These are phyloP conservation scores for Prunella strophiata DNA, from an alignment of 2,797 vertebrate species.

Conservation along the genomic window DNA sequence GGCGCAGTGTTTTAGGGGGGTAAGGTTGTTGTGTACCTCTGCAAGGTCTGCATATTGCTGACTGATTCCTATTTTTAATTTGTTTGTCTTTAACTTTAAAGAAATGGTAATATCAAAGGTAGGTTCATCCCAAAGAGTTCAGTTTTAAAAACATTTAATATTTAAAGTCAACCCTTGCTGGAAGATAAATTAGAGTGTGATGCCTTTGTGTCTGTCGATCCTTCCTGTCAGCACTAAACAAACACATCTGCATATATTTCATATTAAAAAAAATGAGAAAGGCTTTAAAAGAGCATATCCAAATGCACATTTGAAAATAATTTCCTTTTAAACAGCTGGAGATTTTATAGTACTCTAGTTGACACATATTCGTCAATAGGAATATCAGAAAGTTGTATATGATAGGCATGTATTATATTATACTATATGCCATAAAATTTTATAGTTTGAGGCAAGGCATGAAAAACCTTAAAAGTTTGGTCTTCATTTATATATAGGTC, in stretches of 20 bases:
- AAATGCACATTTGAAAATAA: neutral
- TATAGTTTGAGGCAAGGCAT: neutral
- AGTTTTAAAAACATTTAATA: neutral
- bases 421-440: neutral
- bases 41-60: neutral
- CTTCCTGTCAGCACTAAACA: neutral
- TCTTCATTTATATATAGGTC: neutral
- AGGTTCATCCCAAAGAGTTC: neutral
- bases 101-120: neutral
- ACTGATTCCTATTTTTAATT: neutral
- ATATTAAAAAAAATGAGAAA: neutral
- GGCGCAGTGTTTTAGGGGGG: neutral
- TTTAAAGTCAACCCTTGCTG: neutral
- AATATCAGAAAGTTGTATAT: constrained; percentile 6
- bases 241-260: neutral
- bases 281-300: neutral
- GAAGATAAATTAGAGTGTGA: neutral
- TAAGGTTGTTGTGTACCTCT: neutral
- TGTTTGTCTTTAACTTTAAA: neutral
- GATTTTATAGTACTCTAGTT: constrained; percentile 27
- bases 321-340: constrained; percentile 23
- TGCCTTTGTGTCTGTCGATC: neutral
- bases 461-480: constrained; percentile 2
- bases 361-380: neutral
- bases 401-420: neutral